A percentile compares a stretch with the other conserved stretches of the same genome.
phyloP scores from a whole-genome alignment of 2,888 invertebrate genomes.

The Apodemia duryi region DNA sequence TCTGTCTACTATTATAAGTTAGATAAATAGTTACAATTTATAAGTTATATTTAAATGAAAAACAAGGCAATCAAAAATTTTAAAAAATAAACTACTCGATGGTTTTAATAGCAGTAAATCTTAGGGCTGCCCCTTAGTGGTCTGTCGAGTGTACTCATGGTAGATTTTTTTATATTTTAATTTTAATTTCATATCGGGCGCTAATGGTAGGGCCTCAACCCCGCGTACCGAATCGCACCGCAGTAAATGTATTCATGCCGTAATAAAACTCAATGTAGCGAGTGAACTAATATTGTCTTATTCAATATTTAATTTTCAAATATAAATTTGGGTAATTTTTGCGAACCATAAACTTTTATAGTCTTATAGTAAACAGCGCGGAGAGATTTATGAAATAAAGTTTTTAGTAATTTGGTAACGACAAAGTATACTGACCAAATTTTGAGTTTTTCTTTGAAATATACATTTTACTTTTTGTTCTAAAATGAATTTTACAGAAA shows the following conservation, averaged over 20 bases:
- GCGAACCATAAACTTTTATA: constrained; percentile 68
- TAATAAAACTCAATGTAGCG: constrained; percentile 77
- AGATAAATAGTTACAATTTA: background rate
- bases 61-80: constrained; percentile 9
- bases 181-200: constrained; percentile 79
- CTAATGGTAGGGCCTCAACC: constrained; percentile 73
- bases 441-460: too few relatives aligned
- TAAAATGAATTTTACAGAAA: too few relatives aligned
- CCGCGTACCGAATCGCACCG: constrained; percentile 72
- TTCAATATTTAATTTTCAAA: constrained; percentile 75
- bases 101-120: constrained; percentile 52
- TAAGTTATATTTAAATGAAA: background rate
- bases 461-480: too few relatives aligned
- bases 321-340: constrained; percentile 61
- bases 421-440: too few relatives aligned
- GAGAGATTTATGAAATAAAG: background rate
- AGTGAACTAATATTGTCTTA: constrained; percentile 79
- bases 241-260: constrained; percentile 72
- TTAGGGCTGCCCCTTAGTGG: constrained; percentile 76
- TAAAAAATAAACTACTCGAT: constrained; percentile 40
- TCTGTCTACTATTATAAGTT: too few relatives aligned
- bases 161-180: constrained; percentile 77
- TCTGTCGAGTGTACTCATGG: constrained; percentile 70
- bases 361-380: constrained; percentile 2
- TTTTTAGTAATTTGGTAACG: background rate